These are phyloP conservation scores for Anguilla pacifica DNA, from an alignment of 2,797 vertebrate species.

Conservation along the genomic window DNA sequence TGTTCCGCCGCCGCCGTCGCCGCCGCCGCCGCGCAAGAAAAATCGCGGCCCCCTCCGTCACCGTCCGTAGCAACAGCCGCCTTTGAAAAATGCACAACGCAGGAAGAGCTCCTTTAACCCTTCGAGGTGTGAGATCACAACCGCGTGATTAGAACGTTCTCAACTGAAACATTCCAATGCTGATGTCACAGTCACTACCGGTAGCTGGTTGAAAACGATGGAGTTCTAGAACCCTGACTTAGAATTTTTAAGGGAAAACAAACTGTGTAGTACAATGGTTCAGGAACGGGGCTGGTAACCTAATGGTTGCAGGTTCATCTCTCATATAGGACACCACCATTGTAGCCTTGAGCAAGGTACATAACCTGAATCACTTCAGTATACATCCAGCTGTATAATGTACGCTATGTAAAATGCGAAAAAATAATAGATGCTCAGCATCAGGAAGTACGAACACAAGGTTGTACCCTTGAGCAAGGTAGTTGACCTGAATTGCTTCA, in stretches of 20 bases:
- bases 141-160: too few species aligned
- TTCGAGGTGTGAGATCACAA: background rate
- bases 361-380: background rate
- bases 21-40: background rate
- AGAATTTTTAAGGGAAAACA: too few species aligned
- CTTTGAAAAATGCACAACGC: background rate
- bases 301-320: background rate
- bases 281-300: background rate
- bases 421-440: background rate
- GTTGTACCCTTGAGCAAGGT: background rate
- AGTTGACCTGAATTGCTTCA: background rate
- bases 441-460: too few species aligned
- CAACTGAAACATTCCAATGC: too few species aligned
- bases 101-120: background rate
- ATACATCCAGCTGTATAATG: background rate
- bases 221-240: too few species aligned
- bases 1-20: background rate
- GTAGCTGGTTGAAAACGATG: too few species aligned
- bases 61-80: slow-evolving; percentile 3
- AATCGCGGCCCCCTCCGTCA: background rate
- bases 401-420: background rate
- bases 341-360: background rate
- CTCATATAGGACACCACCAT: background rate
- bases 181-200: too few species aligned
- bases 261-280: background rate